Base-by-base conservation (phyloP, 2,888 invertebrate genomes). In the Drosophila subquinaria region DNA sequence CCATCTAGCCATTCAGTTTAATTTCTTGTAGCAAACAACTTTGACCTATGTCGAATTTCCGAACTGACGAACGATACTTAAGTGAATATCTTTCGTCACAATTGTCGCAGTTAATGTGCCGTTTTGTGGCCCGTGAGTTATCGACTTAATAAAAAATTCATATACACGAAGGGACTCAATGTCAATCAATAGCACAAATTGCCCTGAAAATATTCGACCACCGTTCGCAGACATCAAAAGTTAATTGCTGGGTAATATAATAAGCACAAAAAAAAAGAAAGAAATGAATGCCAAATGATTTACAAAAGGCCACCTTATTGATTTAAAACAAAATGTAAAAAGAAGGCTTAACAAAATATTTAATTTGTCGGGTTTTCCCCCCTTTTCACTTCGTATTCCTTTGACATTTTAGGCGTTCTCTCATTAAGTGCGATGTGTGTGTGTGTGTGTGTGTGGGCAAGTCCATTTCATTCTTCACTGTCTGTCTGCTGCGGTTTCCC, bases 401-500 rank as follows among this genome's bases (percentile, higher is more conserved):
- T 30, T 17, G n/a, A 35, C 43, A 35, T 35, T 56, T 57, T 17
- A 27, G 47, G 36, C 9, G 8, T 9, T 59, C 15, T 20, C 20
- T 17, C 38, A 45, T 42, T 36, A n/a, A 15, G 2, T 13, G 11
- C 8, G 9, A n/a, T 45, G 45, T 6, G 3, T 23, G 13, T 17
- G 6, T 9, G 6, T n/a, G 27, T 15, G 4, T 8, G n/a, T 38
- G 11, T 20, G 5, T 36, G 9, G 35, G 23, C n/a, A 11, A 35
- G 45, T 40, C 27, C 30, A 69, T 60, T 59, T 17, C 17, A 17
- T 40, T 40, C 51, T 52, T 64, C 43, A 48, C 30, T 40, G 50
- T 40, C 48, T 51, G 38, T 20, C 33, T 78, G 78, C 27, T 78
- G 76, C 53, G 77, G 77, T 78, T 55, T 20, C 15, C 8, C 38